These are phyloP conservation scores for Tenthredo notha DNA, from an alignment of 2,888 invertebrate genomes.

Conservation along the genomic window DNA sequence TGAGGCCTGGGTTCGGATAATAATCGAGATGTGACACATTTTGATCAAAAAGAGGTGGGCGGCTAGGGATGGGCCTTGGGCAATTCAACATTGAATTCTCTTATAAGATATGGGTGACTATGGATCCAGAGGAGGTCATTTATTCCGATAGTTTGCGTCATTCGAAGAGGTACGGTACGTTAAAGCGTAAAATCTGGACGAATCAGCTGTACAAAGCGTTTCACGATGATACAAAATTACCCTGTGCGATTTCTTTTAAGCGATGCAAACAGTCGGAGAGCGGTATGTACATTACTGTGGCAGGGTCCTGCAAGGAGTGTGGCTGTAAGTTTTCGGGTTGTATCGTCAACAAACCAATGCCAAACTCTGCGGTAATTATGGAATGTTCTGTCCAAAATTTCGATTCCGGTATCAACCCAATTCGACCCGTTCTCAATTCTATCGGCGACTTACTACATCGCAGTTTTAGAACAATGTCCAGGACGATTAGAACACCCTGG, in stretches of 20 bases:
- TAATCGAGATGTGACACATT: too few species aligned
- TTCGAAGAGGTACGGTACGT: neutral
- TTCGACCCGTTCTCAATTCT: too few species aligned
- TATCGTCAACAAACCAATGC: neutral
- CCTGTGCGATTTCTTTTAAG: conserved; percentile 9
- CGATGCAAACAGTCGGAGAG: neutral
- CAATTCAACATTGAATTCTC: neutral
- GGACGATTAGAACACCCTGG: too few species aligned
- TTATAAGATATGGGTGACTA: conserved; percentile 10
- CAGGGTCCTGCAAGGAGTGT: conserved; percentile 31
- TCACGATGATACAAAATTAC: conserved; percentile 1
- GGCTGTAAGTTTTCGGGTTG: conserved; percentile 20
- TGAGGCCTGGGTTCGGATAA: too few species aligned
- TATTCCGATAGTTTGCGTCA: conserved; percentile 10
- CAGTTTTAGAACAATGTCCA: neutral
- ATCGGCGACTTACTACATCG: too few species aligned
- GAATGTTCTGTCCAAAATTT: conserved; percentile 19
- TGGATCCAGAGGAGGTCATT: conserved; percentile 13
- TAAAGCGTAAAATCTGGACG: conserved; percentile 14
- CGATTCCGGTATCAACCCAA: conserved; percentile 12
- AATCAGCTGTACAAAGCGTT: conserved; percentile 1
- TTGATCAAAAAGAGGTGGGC: too few species aligned
- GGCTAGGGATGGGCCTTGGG: too few species aligned
- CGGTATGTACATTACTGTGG: conserved; percentile 22
- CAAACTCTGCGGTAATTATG: neutral